Evolutionary conservation across 2,888 invertebrate genomes (phyloP), one percentile per base, ranked within the genome.

Genomic region (Acleris literana): DNA sequence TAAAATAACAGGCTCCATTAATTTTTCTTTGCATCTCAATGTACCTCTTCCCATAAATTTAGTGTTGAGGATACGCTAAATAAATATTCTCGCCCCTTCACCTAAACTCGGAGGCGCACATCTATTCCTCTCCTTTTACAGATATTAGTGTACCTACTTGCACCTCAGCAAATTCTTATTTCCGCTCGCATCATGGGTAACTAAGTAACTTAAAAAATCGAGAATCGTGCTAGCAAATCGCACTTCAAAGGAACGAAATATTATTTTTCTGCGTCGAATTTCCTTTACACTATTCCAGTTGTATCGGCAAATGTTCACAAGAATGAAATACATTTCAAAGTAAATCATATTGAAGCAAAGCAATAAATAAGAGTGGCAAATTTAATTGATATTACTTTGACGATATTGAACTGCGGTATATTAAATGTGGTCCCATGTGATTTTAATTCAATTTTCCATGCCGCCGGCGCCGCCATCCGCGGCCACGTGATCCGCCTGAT

Each of bases 101-200:
- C 78, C 72, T 72, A 62, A 71, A 72, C 69, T 69, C 72, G 72
- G 70, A 72, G 75, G 76, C 79, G 81, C 80, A 78, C 83, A 85
- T 86, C 81, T 82, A 79, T 76, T 76, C 75, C 76, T 79, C 82
- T 81, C 82, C 79, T 79, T 77, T 74, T 73, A 72, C 73, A 71
- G 74, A 78, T 81, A 83, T 85, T 79, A 79, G 72, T 76, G 75
- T 74, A 72, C n/a, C n/a, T n/a, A n/a, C 74, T 72, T 70, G 73
- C 75, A 76, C 72, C 76, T 78, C 74, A 66, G 17, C 54, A 54
- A 55, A 13, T 48, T 20, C 64, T 16, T 54, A 53, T 48, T 22
- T 48, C 17, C 48, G 9, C 43, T 43, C 25, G 43, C 48, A 25
- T 20, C 48, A 13, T 20, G 43, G 17, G 49, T 16, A 33, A n/a